phyloP scores from a whole-genome alignment of 1,140 invertebrate species.

The Elymnias hypermnestra region DNA sequence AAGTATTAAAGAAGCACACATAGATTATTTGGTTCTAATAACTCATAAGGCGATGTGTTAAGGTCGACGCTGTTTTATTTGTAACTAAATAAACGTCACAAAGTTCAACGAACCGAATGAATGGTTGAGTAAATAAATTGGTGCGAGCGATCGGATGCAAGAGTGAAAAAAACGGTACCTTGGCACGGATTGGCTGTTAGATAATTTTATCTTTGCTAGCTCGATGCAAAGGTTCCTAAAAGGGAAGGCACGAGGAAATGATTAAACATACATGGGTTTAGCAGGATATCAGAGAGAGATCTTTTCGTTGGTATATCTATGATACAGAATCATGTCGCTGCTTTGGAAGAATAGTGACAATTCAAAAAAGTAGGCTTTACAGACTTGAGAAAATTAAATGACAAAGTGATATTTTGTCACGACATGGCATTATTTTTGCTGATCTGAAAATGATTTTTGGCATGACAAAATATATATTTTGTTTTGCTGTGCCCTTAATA shows the following conservation, averaged over 20 bases:
- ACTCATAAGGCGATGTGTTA: constrained; percentile 3
- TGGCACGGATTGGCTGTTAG: constrained; percentile 37
- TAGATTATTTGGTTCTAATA: constrained; percentile 1
- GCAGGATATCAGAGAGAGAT: background rate
- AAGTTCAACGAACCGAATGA: constrained; percentile 52
- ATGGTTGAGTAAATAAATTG: constrained; percentile 64
- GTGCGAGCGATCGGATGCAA: constrained; percentile 44
- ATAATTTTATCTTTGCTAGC: constrained; percentile 30
- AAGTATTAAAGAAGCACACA: constrained; percentile 8
- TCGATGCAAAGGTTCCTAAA: constrained; percentile 19
- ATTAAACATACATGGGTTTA: constrained; percentile 9
- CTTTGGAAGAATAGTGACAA: no score
- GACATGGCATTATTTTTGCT: no score
- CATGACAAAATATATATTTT: no score
- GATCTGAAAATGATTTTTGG: no score
- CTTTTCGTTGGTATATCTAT: no score
- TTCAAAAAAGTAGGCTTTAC: no score
- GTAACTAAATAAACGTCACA: background rate
- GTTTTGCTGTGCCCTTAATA: no score
- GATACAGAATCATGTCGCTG: no score
- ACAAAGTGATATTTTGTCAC: no score
- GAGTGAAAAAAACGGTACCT: constrained; percentile 46
- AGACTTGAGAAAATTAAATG: no score
- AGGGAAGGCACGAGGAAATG: constrained; percentile 17
- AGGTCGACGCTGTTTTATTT: constrained; percentile 11